Conservation (phyloP, 2,888 invertebrate species). For the Epinotia bilunana region DNA sequence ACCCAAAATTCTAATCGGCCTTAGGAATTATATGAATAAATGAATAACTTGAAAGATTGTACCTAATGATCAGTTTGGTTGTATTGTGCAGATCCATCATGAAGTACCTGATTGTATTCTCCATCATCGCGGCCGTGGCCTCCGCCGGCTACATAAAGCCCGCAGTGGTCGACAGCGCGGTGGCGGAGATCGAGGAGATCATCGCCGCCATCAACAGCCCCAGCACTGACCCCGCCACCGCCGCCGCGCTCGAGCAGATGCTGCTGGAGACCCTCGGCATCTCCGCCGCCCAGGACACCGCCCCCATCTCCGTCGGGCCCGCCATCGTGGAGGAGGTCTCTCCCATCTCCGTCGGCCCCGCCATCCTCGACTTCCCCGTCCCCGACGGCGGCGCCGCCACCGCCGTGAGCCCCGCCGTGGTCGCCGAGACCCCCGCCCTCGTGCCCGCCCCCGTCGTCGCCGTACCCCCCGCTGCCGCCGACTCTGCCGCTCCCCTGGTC, state of each 20-base stretch:
- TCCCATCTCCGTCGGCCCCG: slow-evolving; percentile 44
- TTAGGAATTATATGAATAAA: too few relatives aligned
- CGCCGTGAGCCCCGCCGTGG: slow-evolving; percentile 14
- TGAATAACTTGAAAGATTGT: too few relatives aligned
- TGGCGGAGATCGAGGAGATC: slow-evolving; percentile 56
- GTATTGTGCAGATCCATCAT: slow-evolving; percentile 61
- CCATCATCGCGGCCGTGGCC: slow-evolving; percentile 61
- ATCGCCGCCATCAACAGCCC: slow-evolving; percentile 66
- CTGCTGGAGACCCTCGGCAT: slow-evolving; percentile 53
- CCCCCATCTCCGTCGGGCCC: slow-evolving; percentile 52
- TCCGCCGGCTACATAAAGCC: slow-evolving; percentile 55
- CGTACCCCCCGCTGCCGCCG: slow-evolving; percentile 21
- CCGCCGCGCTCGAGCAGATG: slow-evolving; percentile 51
- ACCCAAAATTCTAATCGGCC: too few relatives aligned
- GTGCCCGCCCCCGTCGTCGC: slow-evolving; percentile 9
- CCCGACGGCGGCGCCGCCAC: slow-evolving; percentile 37
- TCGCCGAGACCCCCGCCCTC: slow-evolving; percentile 17
- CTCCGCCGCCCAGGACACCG: slow-evolving; percentile 44
- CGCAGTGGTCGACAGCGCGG: slow-evolving; percentile 44
- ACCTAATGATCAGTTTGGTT: neutral
- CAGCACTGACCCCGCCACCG: slow-evolving; percentile 66
- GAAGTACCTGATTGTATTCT: slow-evolving; percentile 68
- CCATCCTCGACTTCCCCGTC: slow-evolving; percentile 48
- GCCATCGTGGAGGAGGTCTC: slow-evolving; percentile 49
- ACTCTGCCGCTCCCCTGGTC: slow-evolving; percentile 44